Percentiles rank a stretch among this genome's conserved stretches.
These are phyloP conservation scores for Dryobotodes eremita DNA, from an alignment of 2,888 invertebrate species.

Conservation along the genomic window DNA sequence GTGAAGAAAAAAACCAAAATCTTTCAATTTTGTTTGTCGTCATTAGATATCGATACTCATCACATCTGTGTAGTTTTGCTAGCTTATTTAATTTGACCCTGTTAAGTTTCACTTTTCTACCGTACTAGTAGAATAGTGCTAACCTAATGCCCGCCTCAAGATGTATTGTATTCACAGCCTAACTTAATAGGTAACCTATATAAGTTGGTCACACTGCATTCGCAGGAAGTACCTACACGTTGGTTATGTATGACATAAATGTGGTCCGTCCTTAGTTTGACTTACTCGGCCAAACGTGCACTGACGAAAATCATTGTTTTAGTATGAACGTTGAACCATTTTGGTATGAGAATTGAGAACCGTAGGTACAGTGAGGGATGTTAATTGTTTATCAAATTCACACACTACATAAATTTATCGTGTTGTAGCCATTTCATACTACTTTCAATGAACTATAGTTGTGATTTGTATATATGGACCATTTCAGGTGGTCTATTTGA, in stretches of 20 bases:
- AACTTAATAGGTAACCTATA: background rate
- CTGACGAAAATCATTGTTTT: background rate
- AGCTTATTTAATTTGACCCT: background rate
- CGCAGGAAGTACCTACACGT: background rate
- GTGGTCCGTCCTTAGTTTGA: background rate
- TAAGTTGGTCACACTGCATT: constrained; percentile 12
- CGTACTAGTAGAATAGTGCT: background rate
- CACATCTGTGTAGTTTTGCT: too few species aligned
- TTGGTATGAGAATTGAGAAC: background rate
- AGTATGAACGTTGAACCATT: background rate
- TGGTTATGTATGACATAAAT: background rate
- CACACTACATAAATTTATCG: background rate
- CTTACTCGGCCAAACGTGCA: background rate
- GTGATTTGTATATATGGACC: background rate
- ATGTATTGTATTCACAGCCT: background rate
- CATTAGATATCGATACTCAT: background rate
- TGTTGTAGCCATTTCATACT: background rate
- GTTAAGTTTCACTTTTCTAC: background rate
- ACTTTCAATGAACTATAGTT: background rate
- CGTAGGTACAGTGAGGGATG: background rate
- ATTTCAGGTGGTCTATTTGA: background rate
- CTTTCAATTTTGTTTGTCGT: background rate
- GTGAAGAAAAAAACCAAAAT: background rate
- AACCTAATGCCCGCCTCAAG: too few species aligned
- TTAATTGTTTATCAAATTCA: background rate